Conservation (phyloP, 2,113 vertebrate species). For the Oceanites oceanicus region DNA sequence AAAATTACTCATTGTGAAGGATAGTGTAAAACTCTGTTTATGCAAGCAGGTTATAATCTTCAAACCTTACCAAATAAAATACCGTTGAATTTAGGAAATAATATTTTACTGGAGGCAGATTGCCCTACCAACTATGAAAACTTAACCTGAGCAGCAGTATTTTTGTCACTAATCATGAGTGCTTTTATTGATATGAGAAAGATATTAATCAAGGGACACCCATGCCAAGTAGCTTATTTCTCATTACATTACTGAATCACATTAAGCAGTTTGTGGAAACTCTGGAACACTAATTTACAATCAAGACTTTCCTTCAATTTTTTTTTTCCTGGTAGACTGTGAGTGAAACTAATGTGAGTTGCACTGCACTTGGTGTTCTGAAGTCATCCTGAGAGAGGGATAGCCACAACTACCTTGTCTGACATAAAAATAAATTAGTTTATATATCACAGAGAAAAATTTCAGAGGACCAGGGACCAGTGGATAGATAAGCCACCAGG, state of each 20-base stretch:
- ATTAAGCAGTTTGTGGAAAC: background rate
- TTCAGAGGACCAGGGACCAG: background rate
- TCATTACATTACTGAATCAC: background rate
- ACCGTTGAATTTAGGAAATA: background rate
- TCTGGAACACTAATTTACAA: background rate
- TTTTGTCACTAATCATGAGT: background rate
- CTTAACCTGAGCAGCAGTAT: background rate
- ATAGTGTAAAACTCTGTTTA: background rate
- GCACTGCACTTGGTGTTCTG: background rate
- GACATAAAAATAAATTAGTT: background rate
- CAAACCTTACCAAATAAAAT: background rate
- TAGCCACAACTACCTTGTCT: background rate
- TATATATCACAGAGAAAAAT: background rate
- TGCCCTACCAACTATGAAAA: background rate
- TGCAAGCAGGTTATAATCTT: background rate
- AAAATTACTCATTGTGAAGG: background rate
- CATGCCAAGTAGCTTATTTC: background rate
- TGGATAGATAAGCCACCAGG: background rate
- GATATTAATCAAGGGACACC: background rate
- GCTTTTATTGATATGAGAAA: background rate
- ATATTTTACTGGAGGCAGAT: background rate
- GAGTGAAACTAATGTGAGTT: background rate
- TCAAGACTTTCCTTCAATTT: background rate
- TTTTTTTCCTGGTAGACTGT: background rate
- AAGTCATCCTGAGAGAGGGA: background rate